Base-by-base conservation (phyloP, 2,888 invertebrate species). In the Hyalella azteca region DNA sequence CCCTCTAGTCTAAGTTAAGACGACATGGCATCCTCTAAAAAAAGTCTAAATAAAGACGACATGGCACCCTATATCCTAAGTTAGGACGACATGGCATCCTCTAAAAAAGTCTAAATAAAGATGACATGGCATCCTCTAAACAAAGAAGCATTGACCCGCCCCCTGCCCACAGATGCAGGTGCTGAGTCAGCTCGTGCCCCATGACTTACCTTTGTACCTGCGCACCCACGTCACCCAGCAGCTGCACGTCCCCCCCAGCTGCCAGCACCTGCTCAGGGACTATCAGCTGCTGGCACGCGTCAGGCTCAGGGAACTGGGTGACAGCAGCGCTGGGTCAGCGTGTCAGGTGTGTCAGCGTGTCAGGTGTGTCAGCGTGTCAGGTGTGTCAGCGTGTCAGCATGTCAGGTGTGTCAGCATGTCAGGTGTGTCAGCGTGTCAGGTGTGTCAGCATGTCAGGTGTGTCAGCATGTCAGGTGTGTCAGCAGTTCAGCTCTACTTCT, bases 141-240 rank as follows among this genome's bases (percentile, higher is more conserved):
- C n/a, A n/a, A n/a, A n/a, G n/a, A n/a, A n/a, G n/a, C n/a, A n/a
- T n/a, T n/a, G n/a, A n/a, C n/a, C n/a, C n/a, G n/a, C n/a, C n/a
- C n/a, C n/a, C n/a, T n/a, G n/a, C n/a, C n/a, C 45, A 9, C 73
- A 73, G 73, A n/a, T 73, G 39, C 15, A 40, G 2, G n/a, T 73
- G 22, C 40, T 73, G 73, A 40, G 40, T 22, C 7, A 40, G 32
- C 22, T 73, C 7, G 73, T 73, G 41, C 73, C 73, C n/a, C 40
- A 73, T 40, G 73, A 73, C 19, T 5, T 15, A 3, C 15, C 73
- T 22, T 15, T 73, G 39, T 26, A 73, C 40, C 40, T 73, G 39
- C 73, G 73, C 73, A 73, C 73, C 40, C 73, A 73, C 41, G n/a
- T 26, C 40, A 73, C 73, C 1, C 73, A 73, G 73, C n/a, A 22